Percentiles rank a stretch among this genome's conserved stretches.
These are phyloP conservation scores for Drosophila meridiana DNA, from an alignment of 2,888 invertebrate genomes.

Conservation along the genomic window DNA sequence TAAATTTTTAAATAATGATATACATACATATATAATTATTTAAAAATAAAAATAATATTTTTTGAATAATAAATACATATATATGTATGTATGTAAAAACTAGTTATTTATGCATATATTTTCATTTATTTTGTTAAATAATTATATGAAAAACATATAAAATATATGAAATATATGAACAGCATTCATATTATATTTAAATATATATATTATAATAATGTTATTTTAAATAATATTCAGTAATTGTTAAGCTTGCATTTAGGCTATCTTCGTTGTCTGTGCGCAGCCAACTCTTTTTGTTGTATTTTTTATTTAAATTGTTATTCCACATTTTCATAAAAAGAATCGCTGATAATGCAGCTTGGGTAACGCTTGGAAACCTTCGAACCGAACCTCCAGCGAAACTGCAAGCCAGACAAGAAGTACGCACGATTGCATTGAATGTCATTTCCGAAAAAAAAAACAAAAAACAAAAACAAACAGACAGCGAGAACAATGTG, in stretches of 20 bases:
- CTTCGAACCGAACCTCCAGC: slow-evolving; percentile 13
- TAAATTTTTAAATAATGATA: too few relatives aligned
- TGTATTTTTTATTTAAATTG: not conserved
- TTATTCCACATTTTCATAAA: not conserved
- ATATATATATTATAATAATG: too few relatives aligned
- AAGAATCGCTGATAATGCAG: slow-evolving; percentile 32
- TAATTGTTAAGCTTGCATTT: not conserved
- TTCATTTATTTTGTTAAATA: too few relatives aligned
- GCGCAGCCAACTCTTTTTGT: not conserved
- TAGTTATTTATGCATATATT: too few relatives aligned
- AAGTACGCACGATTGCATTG: slow-evolving; percentile 21
- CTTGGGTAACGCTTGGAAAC: slow-evolving; percentile 21
- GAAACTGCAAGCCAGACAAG: slow-evolving; percentile 29
- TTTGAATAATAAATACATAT: too few relatives aligned
- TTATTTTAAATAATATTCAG: not conserved
- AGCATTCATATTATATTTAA: not conserved
- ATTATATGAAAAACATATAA: too few relatives aligned
- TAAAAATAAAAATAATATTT: too few relatives aligned
- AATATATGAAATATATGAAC: too few relatives aligned
- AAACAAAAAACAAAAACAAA: not conserved
- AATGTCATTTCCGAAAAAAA: slow-evolving; percentile 35
- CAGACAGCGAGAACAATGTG: not conserved
- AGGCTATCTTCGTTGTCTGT: not conserved
- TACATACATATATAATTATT: too few relatives aligned
- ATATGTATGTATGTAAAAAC: too few relatives aligned